Percentiles rank a stretch among this genome's conserved stretches.
These are phyloP conservation scores for Chitala chitala DNA, from an alignment of 2,113 vertebrate genomes.

Conservation along the genomic window DNA sequence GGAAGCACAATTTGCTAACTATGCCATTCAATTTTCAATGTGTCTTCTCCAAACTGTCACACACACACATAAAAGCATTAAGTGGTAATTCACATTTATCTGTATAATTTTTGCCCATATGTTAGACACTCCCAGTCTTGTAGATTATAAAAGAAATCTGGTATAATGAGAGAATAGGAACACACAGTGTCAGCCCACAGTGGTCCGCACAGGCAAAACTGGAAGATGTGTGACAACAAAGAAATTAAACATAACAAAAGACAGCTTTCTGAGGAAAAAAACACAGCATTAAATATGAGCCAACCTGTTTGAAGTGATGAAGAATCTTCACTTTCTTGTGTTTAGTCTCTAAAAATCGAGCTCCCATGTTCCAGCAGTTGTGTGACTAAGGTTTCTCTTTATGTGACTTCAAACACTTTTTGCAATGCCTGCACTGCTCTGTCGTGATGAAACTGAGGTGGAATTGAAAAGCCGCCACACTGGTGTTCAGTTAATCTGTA, in stretches of 20 bases:
- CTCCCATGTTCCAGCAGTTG: slow-evolving; percentile 58
- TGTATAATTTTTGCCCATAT: too few species aligned
- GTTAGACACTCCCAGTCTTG: too few species aligned
- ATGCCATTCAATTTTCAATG: too few species aligned
- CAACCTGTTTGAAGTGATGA: slow-evolving; percentile 66
- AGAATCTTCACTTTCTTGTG: slow-evolving; percentile 62
- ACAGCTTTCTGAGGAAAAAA: background rate
- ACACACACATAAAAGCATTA: too few species aligned
- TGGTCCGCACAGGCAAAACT: background rate
- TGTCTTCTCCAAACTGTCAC: too few species aligned
- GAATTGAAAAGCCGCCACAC: slow-evolving; percentile 49
- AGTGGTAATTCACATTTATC: too few species aligned
- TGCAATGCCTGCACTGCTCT: slow-evolving; percentile 33
- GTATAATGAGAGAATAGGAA: too few species aligned
- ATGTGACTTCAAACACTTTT: background rate
- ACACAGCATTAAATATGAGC: background rate
- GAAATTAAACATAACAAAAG: background rate
- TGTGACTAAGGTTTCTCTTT: background rate
- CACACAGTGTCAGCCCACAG: background rate
- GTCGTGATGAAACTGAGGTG: slow-evolving; percentile 38
- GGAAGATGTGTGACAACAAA: too few species aligned
- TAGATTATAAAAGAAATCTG: too few species aligned
- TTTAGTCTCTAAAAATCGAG: slow-evolving; percentile 66
- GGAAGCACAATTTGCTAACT: too few species aligned
- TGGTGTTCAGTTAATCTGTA: slow-evolving; percentile 39